A percentile compares a stretch with the other conserved stretches of the same genome.
Conservation (phyloP, 2,113 vertebrate genomes). For the Antidorcas marsupialis region DNA sequence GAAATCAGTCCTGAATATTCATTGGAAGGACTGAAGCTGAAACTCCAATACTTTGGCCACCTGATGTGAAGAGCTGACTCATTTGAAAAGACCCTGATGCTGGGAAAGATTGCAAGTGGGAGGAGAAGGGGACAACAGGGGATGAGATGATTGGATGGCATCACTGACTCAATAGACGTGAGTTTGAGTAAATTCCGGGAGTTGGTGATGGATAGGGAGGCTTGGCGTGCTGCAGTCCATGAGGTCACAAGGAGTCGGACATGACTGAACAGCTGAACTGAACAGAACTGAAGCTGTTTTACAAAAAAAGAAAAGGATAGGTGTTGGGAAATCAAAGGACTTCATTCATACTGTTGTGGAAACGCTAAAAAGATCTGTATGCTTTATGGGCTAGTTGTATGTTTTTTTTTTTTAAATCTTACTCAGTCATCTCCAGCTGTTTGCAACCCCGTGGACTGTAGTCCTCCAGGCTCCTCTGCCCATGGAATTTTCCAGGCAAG, state of each 20-base stretch:
- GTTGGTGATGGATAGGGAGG: not conserved
- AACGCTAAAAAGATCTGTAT: not conserved
- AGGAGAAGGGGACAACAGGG: not conserved
- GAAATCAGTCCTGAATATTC: not conserved
- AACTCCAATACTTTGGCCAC: not conserved
- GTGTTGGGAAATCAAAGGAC: not conserved
- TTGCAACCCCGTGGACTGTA: not conserved
- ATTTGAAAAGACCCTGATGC: not conserved
- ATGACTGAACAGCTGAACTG: not conserved
- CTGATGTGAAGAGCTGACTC: not conserved
- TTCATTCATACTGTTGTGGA: not conserved
- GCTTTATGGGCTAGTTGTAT: not conserved
- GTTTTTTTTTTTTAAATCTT: not conserved
- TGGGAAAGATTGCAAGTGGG: accelerated
- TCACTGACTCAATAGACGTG: accelerated
- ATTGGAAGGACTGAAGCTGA: not conserved
- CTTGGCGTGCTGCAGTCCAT: not conserved
- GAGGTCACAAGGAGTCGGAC: accelerated
- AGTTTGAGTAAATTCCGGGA: not conserved
- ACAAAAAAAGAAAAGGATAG: not conserved
- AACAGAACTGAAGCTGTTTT: not conserved
- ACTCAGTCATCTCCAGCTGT: not conserved
- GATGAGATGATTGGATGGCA: not conserved
- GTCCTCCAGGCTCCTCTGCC: not conserved
- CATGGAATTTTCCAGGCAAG: not conserved